Conservation (phyloP, 2,797 vertebrate genomes). For the Chelidonichthys spinosus region DNA sequence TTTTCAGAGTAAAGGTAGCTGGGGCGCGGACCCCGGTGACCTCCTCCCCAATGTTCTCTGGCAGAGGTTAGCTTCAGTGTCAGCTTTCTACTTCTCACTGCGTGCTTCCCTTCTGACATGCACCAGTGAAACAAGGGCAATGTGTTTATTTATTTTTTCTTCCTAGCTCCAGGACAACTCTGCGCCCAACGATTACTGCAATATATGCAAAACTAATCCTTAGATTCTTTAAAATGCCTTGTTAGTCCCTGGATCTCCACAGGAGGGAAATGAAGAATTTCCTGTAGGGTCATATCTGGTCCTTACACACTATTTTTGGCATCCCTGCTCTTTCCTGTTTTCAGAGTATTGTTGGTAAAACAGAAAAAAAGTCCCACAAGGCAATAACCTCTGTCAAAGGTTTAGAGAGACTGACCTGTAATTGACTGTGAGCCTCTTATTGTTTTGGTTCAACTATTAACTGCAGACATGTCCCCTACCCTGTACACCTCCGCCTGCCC, state of each 20-base stretch:
- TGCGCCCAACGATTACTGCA: background rate
- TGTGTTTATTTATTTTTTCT: background rate
- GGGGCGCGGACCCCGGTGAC: too few species aligned
- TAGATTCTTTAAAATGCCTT: background rate
- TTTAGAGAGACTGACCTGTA: slow-evolving; percentile 42
- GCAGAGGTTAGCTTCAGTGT: background rate
- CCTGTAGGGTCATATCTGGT: slow-evolving; percentile 37
- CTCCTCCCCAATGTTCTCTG: background rate
- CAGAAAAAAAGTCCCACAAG: slow-evolving; percentile 50
- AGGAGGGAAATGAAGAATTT: slow-evolving; percentile 29
- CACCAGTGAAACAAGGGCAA: background rate
- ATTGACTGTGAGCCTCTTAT: slow-evolving; percentile 50
- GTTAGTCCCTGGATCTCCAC: background rate
- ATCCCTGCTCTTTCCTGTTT: slow-evolving; percentile 56
- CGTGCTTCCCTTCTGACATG: background rate
- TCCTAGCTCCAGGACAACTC: background rate
- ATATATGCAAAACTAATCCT: background rate
- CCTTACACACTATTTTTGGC: slow-evolving; percentile 41
- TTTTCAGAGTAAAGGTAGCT: too few species aligned
- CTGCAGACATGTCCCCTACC: slow-evolving; percentile 30
- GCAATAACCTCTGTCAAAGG: slow-evolving; percentile 49
- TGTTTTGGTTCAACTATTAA: slow-evolving; percentile 53
- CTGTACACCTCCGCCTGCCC: background rate
- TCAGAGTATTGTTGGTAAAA: slow-evolving; percentile 56
- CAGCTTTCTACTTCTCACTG: background rate